Base-by-base conservation (phyloP, 2,113 vertebrate species). In the Procavia capensis region DNA sequence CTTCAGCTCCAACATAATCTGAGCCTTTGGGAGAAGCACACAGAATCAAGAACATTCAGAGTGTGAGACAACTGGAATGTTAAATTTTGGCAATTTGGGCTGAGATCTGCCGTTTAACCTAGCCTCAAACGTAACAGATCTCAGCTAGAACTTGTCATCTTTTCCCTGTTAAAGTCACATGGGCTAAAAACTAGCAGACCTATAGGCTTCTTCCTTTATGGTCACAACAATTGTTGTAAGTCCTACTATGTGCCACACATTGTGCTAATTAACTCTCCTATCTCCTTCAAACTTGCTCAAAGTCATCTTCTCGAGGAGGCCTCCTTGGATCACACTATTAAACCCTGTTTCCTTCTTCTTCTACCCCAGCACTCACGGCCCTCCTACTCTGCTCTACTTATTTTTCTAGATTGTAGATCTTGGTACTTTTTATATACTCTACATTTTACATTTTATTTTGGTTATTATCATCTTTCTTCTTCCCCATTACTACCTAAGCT, bases 1-100 rank as follows among this genome's bases (percentile, higher is more conserved):
- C 98, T 98, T 99, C 88, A 99, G 98, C 89, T 99, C 99, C 97
- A 99, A 39, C 98, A 99, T 98, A 86, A 98, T 85, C 97, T 99
- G 99, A 88, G 97, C 98, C 99, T 99, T 97, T 96, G 88, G 94
- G 36, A 85, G 95, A 43, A 97, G 24, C 64, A 81, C 78, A 96
- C 80, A 43, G 95, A 72, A 47, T 92, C 68, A 79, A 91, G 36
- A 66, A 61, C 39, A 90, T 70, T 54, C 95, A n/a, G 20, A 20
- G 27, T 45, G 31, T 2, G 5, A n/a, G 39, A 25, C 19, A 64
- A 17, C 50, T 0, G 0, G 25, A 39, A 41, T 39, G 39, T 7
- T n/a, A 72, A 59, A 54, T 34, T 31, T 72, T 3, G 50, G 2
- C 34, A 16, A 43, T n/a, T 54, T 64, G 34, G 63, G 29, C 29